A percentile compares a stretch with the other conserved stretches of the same genome.
Conservation (phyloP, 2,797 vertebrate genomes). For the Gila robusta region DNA sequence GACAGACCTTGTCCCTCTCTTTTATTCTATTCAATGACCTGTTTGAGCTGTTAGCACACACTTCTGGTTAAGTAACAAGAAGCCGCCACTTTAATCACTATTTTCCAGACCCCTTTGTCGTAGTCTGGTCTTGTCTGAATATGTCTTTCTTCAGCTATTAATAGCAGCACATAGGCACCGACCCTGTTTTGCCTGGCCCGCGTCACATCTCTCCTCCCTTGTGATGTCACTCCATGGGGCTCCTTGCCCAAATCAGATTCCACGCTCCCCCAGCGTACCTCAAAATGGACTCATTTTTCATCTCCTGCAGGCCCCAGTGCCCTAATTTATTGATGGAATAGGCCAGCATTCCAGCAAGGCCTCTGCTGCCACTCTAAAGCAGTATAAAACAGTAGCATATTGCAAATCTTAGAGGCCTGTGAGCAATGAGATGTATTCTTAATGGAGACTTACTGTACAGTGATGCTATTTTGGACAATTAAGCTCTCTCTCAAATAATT, state of each 20-base stretch:
- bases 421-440: not conserved
- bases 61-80: conserved; percentile 42
- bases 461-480: not conserved
- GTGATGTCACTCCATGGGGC: conserved; percentile 73
- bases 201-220: conserved; percentile 57
- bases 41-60: conserved; percentile 14
- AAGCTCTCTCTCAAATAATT: not conserved
- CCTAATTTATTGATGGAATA: conserved; percentile 72
- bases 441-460: conserved; percentile 12
- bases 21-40: not conserved
- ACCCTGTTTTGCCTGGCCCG: conserved; percentile 15
- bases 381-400: not conserved
- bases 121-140: conserved; percentile 54
- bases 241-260: conserved; percentile 66
- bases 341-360: conserved; percentile 60
- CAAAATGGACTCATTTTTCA: conserved; percentile 75
- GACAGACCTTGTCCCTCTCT: not conserved
- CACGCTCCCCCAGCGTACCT: conserved; percentile 60
- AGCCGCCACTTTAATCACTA: conserved; percentile 67
- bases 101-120: conserved; percentile 60
- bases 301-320: conserved; percentile 65
- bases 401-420: not conserved
- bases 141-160: conserved; percentile 67
- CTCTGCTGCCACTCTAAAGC: conserved; percentile 1
- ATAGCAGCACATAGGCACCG: conserved; percentile 61